These are phyloP conservation scores for Ceyx margarethae DNA, from an alignment of 2,113 vertebrate species.

Conservation along the genomic window DNA sequence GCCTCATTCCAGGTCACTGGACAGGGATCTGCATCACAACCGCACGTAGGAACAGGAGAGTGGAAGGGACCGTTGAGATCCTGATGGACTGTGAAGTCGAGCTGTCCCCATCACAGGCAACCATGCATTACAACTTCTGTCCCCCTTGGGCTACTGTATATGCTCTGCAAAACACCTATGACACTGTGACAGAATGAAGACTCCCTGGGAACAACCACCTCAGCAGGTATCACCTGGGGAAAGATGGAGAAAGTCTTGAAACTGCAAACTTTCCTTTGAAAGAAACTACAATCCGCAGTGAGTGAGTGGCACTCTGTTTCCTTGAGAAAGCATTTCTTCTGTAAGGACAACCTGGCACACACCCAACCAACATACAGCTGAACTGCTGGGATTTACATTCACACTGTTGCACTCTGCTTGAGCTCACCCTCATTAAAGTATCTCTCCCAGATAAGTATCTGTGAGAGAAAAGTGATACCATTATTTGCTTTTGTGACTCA, in stretches of 20 bases:
- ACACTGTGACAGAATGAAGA: not conserved
- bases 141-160: not conserved
- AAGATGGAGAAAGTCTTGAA: not conserved
- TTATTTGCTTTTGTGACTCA: not conserved
- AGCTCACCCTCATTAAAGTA: not conserved
- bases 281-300: not conserved
- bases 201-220: not conserved
- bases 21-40: conserved; percentile 38
- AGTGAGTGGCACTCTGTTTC: not conserved
- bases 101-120: not conserved
- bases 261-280: not conserved
- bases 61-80: not conserved
- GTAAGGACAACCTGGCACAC: not conserved
- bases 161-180: not conserved
- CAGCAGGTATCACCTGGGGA: not conserved
- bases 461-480: not conserved
- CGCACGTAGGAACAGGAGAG: not conserved
- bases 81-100: not conserved
- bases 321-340: not conserved
- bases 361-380: not conserved
- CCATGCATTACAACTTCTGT: not conserved
- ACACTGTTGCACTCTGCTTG: not conserved
- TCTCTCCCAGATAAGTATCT: not conserved
- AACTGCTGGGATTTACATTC: not conserved
- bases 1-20: conserved; percentile 40